These are phyloP conservation scores for Sigmodon hispidus DNA, from an alignment of 2,113 vertebrate species.

Conservation along the genomic window DNA sequence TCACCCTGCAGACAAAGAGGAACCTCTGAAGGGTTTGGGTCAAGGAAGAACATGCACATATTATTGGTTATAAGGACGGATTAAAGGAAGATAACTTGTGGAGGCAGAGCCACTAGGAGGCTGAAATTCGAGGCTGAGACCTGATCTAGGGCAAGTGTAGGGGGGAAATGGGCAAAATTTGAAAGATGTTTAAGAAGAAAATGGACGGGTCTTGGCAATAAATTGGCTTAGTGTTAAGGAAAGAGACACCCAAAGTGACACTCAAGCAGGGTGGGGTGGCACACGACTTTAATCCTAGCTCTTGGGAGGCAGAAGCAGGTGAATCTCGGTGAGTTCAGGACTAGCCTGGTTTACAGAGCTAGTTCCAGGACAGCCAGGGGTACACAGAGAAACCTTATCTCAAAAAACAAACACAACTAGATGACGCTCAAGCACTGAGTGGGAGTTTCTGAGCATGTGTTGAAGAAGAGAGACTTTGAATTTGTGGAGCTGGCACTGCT, in stretches of 20 bases:
- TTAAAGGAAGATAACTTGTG: background rate
- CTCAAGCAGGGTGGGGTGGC: background rate
- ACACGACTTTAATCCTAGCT: background rate
- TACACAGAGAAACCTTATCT: background rate
- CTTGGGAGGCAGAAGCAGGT: background rate
- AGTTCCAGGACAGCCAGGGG: background rate
- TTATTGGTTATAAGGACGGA: background rate
- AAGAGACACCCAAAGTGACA: background rate
- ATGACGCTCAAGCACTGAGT: background rate
- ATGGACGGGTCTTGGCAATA: background rate
- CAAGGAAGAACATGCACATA: background rate
- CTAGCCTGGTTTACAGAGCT: background rate
- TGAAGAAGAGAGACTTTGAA: background rate
- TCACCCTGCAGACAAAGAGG: background rate
- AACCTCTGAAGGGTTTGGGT: background rate
- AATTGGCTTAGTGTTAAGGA: background rate
- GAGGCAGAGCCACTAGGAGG: background rate
- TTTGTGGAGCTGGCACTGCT: background rate
- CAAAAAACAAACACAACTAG: background rate
- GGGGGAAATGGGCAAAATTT: background rate
- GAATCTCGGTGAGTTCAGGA: background rate
- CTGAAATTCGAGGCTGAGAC: background rate
- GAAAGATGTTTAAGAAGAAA: constrained; percentile 6
- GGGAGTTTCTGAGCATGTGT: background rate
- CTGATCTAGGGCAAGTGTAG: background rate